Evolutionary conservation across 2,113 vertebrate species (phyloP), one percentile per base, ranked within the genome.

Genomic region (Recurvirostra avosetta): DNA sequence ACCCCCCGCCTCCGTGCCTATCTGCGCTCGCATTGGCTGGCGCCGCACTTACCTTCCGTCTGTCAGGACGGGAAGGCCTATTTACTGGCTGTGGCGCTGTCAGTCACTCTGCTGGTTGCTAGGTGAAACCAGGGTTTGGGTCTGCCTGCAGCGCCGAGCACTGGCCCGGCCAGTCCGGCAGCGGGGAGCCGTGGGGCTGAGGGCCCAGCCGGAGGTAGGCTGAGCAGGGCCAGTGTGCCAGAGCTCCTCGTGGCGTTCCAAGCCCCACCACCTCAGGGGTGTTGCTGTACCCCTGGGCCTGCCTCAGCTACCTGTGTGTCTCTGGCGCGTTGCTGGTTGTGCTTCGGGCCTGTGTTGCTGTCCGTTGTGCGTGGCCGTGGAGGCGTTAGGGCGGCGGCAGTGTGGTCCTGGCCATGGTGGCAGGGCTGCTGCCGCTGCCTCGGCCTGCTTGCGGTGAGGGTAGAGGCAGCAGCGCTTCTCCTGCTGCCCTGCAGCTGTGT

Each of bases 141-240:
- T 0, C 0, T 3, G 6, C 0, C 1, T 0, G 6, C 2, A 9
- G 29, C 1, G 11, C 12, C 0, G 5, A 3, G 29, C 11, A 0
- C 7, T 34, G 0, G 5, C 20, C 8, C 1, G 12, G 26, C 11
- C 1, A 9, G 45, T 45, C 47, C 10, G 10, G 47, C 20, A 49
- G 11, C 1, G 12, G 34, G 19, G 19, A 2, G 13, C 6, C 2
- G 2, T 12, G 49, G 16, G 26, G 21, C 25, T 5, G 52, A 32
- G 21, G 40, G 16, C 38, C 11, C 15, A 7, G 41, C 21, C 5
- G 32, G 50, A 32, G 27, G 59, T 12, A 29, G 50, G 34, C 59
- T 8, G 50, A 11, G 36, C 15, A 11, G 56, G 43, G 26, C 25
- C 0, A 21, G 25, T 12, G 47, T 62, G 26, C 15, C 4, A 5